Evolutionary conservation across 2,888 invertebrate species (phyloP), one percentile per base, ranked within the genome.

Genomic region (Ditylenchus weischeri): DNA sequence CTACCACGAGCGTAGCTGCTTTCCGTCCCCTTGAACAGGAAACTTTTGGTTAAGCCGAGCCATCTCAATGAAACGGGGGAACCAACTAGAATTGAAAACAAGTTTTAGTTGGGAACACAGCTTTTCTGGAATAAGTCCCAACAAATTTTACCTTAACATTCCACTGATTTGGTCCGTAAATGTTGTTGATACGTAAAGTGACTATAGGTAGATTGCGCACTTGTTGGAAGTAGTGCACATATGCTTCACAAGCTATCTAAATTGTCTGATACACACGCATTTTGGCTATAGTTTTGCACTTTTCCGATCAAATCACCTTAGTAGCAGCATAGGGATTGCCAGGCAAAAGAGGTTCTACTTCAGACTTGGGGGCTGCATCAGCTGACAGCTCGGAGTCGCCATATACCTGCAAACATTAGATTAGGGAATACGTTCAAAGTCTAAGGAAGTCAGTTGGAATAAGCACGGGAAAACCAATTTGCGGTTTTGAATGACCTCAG

Each of bases 81-180:
- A 81, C 79, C 8, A 81, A 72, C 74, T 77, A 35, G 50, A 69
- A 43, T 43, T 10, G 1, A 43, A n/a, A 43, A 43, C 2, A 43
- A 6, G 3, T 43, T 43, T 43, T 15, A 43, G 38, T n/a, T n/a
- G 5, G 29, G 29, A 29, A 29, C 29, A 4, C 3, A 29, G 2
- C 5, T 29, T 29, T 29, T 29, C 3, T 29, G 29, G 29, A 29
- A 29, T 29, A 5, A 29, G 29, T 29, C 54, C n/a, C 13, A 11
- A 4, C 5, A 4, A 54, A 54, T 54, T 18, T 13, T 19, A 75
- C 77, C 72, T 81, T 81, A 23, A 81, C 79, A 69, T 81, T 75
- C 81, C 81, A 81, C 64, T 81, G 81, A 60, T 79, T 79, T 7
- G 81, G 81, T 15, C 81, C 81, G 59, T 81, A 81, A 68, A 81